Percentiles rank a stretch among this genome's conserved stretches.
Conservation (phyloP, 2,888 invertebrate genomes). For the Sesia apiformis region DNA sequence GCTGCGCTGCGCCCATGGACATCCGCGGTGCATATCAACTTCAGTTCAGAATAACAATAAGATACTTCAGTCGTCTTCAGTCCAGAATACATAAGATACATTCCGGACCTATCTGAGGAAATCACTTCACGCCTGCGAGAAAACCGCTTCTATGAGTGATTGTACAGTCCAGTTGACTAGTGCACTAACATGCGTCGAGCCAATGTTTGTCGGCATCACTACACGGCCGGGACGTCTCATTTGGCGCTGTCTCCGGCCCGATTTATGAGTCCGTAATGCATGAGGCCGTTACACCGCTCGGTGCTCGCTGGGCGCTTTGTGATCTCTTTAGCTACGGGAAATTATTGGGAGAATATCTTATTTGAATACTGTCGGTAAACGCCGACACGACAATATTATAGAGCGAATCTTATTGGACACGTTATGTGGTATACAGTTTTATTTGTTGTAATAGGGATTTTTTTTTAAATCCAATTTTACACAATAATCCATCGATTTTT, state of each 20-base stretch:
- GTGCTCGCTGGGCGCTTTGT: slow-evolving; percentile 6
- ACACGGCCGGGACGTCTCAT: slow-evolving; percentile 19
- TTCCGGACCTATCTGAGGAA: too few relatives aligned
- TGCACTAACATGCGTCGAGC: too few relatives aligned
- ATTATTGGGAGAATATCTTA: slow-evolving; percentile 16
- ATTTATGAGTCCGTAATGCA: slow-evolving; percentile 34
- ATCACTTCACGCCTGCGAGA: too few relatives aligned
- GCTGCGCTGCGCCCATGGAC: too few relatives aligned
- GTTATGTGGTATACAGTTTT: neutral
- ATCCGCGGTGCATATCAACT: too few relatives aligned
- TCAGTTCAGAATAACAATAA: too few relatives aligned
- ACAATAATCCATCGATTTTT: too few relatives aligned
- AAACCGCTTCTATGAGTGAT: too few relatives aligned
- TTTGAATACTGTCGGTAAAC: slow-evolving; percentile 3
- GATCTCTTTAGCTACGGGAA: slow-evolving; percentile 23
- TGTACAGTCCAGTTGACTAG: too few relatives aligned
- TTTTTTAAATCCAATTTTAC: too few relatives aligned
- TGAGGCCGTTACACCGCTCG: slow-evolving; percentile 6
- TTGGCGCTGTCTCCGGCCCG: slow-evolving; percentile 20
- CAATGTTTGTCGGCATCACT: slow-evolving; percentile 5
- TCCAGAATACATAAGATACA: too few relatives aligned
- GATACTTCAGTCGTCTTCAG: too few relatives aligned
- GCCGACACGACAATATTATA: neutral
- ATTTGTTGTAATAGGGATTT: neutral
- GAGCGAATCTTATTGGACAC: neutral